A percentile compares a stretch with the other conserved stretches of the same genome.
phyloP scores from a whole-genome alignment of 2,797 vertebrate genomes.

The Heliangelus exortis region DNA sequence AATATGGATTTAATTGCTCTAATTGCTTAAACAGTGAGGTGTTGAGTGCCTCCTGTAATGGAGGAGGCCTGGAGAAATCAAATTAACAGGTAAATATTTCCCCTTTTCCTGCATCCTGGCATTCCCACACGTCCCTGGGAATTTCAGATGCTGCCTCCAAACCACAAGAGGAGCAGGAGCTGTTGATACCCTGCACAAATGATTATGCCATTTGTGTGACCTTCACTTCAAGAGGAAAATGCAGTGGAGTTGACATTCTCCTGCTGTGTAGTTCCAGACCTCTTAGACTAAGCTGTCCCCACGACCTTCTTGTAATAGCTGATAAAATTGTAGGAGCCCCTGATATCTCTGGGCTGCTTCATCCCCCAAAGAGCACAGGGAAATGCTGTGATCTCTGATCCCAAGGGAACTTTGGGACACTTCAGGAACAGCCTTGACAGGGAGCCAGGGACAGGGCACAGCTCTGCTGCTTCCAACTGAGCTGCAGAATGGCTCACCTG shows the following conservation, averaged over 20 bases:
- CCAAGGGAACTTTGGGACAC: background rate
- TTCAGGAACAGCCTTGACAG: background rate
- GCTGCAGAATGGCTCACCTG: background rate
- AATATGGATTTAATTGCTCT: slow-evolving; percentile 37
- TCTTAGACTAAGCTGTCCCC: background rate
- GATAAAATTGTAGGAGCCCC: background rate
- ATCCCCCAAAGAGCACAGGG: background rate
- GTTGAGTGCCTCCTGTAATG: background rate
- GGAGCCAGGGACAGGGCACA: background rate
- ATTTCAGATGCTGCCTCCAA: background rate
- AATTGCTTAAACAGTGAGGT: slow-evolving; percentile 17
- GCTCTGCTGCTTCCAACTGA: background rate
- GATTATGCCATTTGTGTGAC: background rate
- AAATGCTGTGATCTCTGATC: background rate
- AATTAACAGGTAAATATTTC: background rate
- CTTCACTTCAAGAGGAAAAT: background rate
- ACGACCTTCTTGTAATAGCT: background rate
- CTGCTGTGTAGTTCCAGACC: background rate
- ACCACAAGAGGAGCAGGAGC: background rate
- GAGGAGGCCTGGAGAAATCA: background rate
- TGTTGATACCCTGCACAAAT: background rate
- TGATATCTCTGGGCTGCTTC: background rate
- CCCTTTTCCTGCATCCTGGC: background rate
- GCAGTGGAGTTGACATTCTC: background rate
- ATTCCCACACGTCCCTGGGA: background rate